These are phyloP conservation scores for Hesperia comma DNA, from an alignment of 2,888 invertebrate species.

Conservation along the genomic window DNA sequence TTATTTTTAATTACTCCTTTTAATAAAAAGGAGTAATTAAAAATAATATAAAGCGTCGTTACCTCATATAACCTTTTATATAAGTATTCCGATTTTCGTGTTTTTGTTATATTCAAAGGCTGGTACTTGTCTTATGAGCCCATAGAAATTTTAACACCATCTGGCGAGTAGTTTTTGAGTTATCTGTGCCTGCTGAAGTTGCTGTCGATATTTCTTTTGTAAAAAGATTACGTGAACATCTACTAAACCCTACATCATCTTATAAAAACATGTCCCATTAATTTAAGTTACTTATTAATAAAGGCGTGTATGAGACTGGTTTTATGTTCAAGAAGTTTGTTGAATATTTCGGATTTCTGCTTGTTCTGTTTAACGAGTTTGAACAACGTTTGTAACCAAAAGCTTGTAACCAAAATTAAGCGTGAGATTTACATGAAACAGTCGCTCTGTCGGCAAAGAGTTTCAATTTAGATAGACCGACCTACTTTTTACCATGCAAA, in stretches of 20 bases:
- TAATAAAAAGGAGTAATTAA: no score
- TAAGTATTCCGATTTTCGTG: no score
- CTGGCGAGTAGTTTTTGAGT: no score
- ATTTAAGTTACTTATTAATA: background rate
- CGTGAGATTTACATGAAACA: slow-evolving; percentile 34
- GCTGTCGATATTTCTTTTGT: no score
- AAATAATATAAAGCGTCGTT: no score
- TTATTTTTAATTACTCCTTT: no score
- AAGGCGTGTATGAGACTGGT: background rate
- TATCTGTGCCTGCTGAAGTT: no score
- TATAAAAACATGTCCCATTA: background rate
- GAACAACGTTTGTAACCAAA: slow-evolving; percentile 16
- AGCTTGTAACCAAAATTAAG: slow-evolving; percentile 24
- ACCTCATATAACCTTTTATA: no score
- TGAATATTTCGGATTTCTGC: slow-evolving; percentile 6
- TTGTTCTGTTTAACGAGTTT: slow-evolving; percentile 18
- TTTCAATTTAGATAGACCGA: slow-evolving; percentile 25
- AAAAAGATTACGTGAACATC: no score
- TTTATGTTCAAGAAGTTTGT: slow-evolving; percentile 10
- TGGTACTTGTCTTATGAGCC: no score
- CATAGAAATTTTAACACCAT: no score
- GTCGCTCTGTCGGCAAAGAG: slow-evolving; percentile 19
- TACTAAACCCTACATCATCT: background rate
- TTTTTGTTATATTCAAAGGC: no score
- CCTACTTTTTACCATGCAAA: slow-evolving; percentile 19